These are phyloP conservation scores for Oscheius sp. DNA, from an alignment of 2,888 invertebrate species.

Conservation along the genomic window DNA sequence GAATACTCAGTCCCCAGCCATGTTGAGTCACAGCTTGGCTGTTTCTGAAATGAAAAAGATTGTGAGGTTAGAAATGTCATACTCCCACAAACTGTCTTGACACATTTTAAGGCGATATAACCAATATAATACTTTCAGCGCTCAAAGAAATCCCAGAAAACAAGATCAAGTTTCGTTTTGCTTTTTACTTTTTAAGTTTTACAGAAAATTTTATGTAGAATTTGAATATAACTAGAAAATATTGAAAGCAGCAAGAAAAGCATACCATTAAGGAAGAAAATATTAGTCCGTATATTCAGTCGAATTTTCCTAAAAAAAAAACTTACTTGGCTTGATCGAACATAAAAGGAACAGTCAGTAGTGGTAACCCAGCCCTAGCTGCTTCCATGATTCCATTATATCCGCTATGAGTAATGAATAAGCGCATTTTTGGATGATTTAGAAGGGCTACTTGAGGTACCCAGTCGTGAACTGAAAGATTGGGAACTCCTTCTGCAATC, in stretches of 20 bases:
- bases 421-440: constrained; percentile 49
- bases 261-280: too few species aligned
- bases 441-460: constrained; percentile 49
- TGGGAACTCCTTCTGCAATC: constrained; percentile 25
- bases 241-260: too few species aligned
- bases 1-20: constrained; percentile 55
- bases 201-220: too few species aligned
- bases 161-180: too few species aligned
- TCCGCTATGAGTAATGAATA: constrained; percentile 63
- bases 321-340: constrained; percentile 44
- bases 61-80: too few species aligned
- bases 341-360: constrained; percentile 52
- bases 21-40: constrained; percentile 48
- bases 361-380: constrained; percentile 52
- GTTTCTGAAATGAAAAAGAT: constrained; percentile 36
- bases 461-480: constrained; percentile 50
- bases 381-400: constrained; percentile 65
- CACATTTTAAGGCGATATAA: too few species aligned
- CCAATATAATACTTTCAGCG: too few species aligned
- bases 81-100: too few species aligned
- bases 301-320: too few species aligned
- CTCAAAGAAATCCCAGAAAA: too few species aligned
- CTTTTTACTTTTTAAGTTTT: neutral
- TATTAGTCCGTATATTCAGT: too few species aligned
- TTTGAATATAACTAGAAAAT: too few species aligned